Base-by-base conservation (phyloP, 2,888 invertebrate genomes). In the Dexiosoma caninum region DNA sequence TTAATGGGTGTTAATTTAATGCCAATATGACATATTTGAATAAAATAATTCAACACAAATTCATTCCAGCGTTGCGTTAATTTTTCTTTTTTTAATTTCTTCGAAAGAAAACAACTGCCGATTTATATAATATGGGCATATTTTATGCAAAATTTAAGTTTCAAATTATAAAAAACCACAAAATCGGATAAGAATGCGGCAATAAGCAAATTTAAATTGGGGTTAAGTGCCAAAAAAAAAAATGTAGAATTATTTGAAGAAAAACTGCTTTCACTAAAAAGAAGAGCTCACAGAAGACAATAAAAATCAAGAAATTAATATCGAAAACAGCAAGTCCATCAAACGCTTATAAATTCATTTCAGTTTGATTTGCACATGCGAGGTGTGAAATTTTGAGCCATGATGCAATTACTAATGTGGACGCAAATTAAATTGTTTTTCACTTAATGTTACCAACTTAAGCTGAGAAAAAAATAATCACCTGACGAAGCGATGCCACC, bases 171-270 rank as follows among this genome's bases (percentile, higher is more conserved):
- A 40, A 27, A 51, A 53, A 53, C 27, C 67, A 42, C 67, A 67
- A 42, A 53, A 21, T 42, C 42, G 19, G 40, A 67, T 55, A 55
- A 67, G 53, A 42, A 53, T 53, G 51, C 51, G 51, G 40, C 51
- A n/a, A 16, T 35, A 49, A 49, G 23, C 16, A 37, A 66, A 64
- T 1, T 16, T 14, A 30, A 35, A 40, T 21, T 4, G 2, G 19
- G 51, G 51, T 16, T 53, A 40, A 51, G 23, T 5, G 5, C 16
- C 21, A n/a, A n/a, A 14, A 49, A 49, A 16, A 6, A 27, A 23
- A 40, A 55, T 53, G 16, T 49, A 16, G 16, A 53, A 27, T 53
- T 14, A 30, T 27, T 27, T 27, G 30, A 27, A 27, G 21, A 46
- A 16, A 6, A n/a, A n/a, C n/a, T n/a, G n/a, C n/a, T n/a, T n/a